Base-by-base conservation (phyloP, 2,888 invertebrate genomes). In the Drosophila subsilvestris region DNA sequence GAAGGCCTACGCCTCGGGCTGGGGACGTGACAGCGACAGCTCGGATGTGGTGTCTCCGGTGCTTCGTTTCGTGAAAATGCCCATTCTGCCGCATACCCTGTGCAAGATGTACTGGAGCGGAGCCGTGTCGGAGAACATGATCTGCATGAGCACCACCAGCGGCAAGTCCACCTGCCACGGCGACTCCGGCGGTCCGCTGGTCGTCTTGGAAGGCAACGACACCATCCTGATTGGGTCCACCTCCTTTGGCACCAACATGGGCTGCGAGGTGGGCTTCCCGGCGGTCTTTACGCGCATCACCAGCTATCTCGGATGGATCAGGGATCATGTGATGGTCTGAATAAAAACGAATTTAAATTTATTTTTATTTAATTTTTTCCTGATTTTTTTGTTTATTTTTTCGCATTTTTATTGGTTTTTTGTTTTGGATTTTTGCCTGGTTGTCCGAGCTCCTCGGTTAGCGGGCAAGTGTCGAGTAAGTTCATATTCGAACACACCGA, bases 231-330 rank as follows among this genome's bases (percentile, higher is more conserved):
- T 90, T n/a, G 90, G 90, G 18, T 48, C 84, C 42, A 82, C 87
- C 14, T 90, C 90, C 4, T 90, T 82, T 29, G 89, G 90, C 18
- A 66, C 76, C 5, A 37, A 78, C 3, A 10, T 66, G 25, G 89
- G 90, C 53, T 90, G 90, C 47, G 80, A 81, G 55, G 67, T 57
- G 54, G 81, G 85, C 14, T 88, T 56, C n/a, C 90, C 90, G n/a
- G 81, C 79, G 7, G 90, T 78, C 14, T 90, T 87, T 61, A 91
- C 91, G 0, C 76, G 89, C 0, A 61, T 89, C 0, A 80, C 85
- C n/a, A 78, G 73, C 56, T 89, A 79, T 49, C 72, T 89, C 50
- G 68, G 76, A 10, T 90, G 89, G 88, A 90, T 90, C 4, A 29
- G 50, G 7, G 32, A 74, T 0, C 66, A 76, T 20, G 22, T 49